Evolutionary conservation across 2,113 vertebrate genomes (phyloP).

Genomic region (Eptesicus fuscus): DNA sequence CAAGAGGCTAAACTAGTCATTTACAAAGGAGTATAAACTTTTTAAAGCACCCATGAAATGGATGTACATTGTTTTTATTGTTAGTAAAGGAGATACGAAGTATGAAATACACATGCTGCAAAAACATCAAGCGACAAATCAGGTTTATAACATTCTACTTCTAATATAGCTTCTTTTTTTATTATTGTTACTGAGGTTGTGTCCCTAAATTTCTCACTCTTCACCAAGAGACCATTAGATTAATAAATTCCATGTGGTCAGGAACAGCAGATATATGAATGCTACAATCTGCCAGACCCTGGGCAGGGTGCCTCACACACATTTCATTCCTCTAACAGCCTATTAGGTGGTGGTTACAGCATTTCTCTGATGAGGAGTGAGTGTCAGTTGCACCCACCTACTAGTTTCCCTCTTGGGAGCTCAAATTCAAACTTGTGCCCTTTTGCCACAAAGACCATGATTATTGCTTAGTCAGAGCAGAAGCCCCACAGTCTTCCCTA

Average conservation of each 20-base stretch:
- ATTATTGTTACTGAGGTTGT: not conserved
- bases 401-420: not conserved
- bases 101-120: not conserved
- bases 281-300: too few species aligned
- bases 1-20: not conserved
- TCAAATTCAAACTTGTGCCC: not conserved
- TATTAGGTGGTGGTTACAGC: not conserved
- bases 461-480: not conserved
- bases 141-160: not conserved
- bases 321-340: not conserved
- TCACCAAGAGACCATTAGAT: not conserved
- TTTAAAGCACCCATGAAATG: not conserved
- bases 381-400: not conserved
- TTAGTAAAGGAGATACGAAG: not conserved
- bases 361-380: not conserved
- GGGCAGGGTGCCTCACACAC: not conserved
- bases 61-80: not conserved
- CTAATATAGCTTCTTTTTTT: not conserved
- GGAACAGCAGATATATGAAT: not conserved
- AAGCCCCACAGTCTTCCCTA: not conserved
- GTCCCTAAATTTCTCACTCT: not conserved
- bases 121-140: not conserved
- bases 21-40: not conserved
- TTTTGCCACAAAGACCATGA: not conserved
- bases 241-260: not conserved